phyloP scores from a whole-genome alignment of 2,888 invertebrate genomes.

The Tachina fera region DNA sequence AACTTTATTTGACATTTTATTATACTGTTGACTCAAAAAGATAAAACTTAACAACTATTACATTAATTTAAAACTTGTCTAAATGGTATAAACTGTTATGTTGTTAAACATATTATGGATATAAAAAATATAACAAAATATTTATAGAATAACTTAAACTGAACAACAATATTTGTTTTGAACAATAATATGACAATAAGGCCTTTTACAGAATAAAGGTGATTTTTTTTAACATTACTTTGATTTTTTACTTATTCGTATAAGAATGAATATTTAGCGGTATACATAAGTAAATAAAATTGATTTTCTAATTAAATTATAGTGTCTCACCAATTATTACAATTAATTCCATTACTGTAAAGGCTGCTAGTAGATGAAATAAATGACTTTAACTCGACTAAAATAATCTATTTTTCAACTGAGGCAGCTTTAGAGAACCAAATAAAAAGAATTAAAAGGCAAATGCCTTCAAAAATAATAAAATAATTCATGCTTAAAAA shows the following conservation, averaged over 20 bases:
- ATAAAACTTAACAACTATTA: conserved; percentile 58
- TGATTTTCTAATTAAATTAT: neutral
- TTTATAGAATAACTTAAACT: neutral
- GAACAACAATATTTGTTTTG: conserved; percentile 55
- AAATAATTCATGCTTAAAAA: neutral
- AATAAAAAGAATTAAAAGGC: conserved; percentile 22
- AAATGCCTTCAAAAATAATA: conserved; percentile 34
- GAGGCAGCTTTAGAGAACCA: conserved; percentile 24
- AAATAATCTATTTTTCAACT: conserved; percentile 16
- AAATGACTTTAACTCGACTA: conserved; percentile 17
- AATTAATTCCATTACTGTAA: neutral
- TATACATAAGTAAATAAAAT: neutral
- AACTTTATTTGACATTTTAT: conserved; percentile 59
- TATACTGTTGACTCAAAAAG: conserved; percentile 59
- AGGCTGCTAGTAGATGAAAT: neutral
- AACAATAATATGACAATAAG: conserved; percentile 61
- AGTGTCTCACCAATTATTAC: neutral
- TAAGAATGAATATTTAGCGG: neutral
- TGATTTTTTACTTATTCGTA: conserved; percentile 6
- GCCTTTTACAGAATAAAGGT: conserved; percentile 10
- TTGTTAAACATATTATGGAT: conserved; percentile 18
- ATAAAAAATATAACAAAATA: conserved; percentile 28
- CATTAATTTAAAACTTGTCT: conserved; percentile 48
- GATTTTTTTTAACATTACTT: conserved; percentile 19
- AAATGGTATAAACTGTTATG: conserved; percentile 18